A percentile compares a stretch with the other conserved stretches of the same genome.
These are phyloP conservation scores for Reticulitermes speratus DNA, from an alignment of 1,140 invertebrate genomes.

Conservation along the genomic window DNA sequence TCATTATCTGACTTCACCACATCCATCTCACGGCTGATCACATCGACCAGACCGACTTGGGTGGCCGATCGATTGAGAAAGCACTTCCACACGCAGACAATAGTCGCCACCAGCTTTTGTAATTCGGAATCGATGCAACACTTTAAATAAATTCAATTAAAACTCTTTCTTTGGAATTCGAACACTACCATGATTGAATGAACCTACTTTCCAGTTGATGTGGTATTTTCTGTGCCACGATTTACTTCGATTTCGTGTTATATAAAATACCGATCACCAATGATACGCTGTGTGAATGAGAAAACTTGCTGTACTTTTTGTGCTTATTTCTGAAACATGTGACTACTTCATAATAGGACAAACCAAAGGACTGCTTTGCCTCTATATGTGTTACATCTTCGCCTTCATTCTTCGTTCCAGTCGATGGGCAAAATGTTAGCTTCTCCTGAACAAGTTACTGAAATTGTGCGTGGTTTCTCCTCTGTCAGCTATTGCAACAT, in stretches of 20 bases:
- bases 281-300: not conserved
- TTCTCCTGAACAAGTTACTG: not conserved
- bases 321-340: not conserved
- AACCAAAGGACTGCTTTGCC: not conserved
- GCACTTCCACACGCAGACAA: not conserved
- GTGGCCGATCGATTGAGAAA: conserved; percentile 1
- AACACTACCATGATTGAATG: conserved; percentile 15
- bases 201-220: conserved; percentile 12
- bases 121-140: not conserved
- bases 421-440: not conserved
- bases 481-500: too few species aligned
- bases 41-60: not conserved
- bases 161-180: conserved; percentile 8
- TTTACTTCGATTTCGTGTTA: not conserved
- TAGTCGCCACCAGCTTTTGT: conserved; percentile 4
- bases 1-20: conserved; percentile 6
- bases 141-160: conserved; percentile 20
- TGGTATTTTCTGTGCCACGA: not conserved
- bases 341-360: not conserved
- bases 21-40: conserved; percentile 8
- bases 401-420: not conserved
- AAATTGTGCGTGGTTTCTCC: not conserved
- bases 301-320: not conserved
- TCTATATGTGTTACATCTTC: not conserved
- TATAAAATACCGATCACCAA: not conserved